Conservation (phyloP, 1,140 invertebrate genomes). For the Coenobita brevimanus region DNA sequence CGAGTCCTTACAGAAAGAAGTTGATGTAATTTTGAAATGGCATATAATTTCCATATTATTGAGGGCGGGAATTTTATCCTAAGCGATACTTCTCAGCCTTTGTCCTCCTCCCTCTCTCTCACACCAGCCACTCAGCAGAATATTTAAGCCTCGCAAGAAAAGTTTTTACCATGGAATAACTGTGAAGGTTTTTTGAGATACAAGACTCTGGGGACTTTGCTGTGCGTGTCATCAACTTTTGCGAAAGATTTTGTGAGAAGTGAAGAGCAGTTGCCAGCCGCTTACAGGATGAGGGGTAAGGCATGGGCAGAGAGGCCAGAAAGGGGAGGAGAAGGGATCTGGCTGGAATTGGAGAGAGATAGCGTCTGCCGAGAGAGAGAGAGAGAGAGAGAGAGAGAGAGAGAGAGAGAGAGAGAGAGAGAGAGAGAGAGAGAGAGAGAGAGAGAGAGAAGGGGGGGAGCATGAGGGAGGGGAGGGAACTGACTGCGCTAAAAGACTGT, state of each 20-base stretch:
- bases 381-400: not conserved
- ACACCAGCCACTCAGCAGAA: too few species aligned
- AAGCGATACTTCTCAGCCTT: slow-evolving; percentile 23
- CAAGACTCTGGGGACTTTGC: too few species aligned
- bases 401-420: not conserved
- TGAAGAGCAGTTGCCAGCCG: too few species aligned
- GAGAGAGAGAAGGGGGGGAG: not conserved
- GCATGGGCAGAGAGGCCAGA: not conserved
- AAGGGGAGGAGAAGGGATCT: not conserved
- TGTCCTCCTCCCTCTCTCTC: not conserved
- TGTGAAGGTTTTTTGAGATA: too few species aligned
- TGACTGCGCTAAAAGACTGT: too few species aligned
- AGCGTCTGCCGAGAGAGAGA: too few species aligned
- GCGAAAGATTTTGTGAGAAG: too few species aligned
- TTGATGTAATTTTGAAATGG: slow-evolving; percentile 66
- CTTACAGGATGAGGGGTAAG: too few species aligned
- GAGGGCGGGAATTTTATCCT: slow-evolving; percentile 16
- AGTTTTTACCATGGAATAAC: too few species aligned
- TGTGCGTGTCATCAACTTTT: too few species aligned
- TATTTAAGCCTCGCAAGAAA: too few species aligned
- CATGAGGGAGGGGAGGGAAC: not conserved
- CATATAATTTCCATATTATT: slow-evolving; percentile 65
- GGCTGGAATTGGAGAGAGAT: not conserved
- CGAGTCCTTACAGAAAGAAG: slow-evolving; percentile 57
- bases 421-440: not conserved